Percentiles rank a stretch among this genome's conserved stretches.
phyloP scores from a whole-genome alignment of 2,888 invertebrate species.

The Morpho achilles region DNA sequence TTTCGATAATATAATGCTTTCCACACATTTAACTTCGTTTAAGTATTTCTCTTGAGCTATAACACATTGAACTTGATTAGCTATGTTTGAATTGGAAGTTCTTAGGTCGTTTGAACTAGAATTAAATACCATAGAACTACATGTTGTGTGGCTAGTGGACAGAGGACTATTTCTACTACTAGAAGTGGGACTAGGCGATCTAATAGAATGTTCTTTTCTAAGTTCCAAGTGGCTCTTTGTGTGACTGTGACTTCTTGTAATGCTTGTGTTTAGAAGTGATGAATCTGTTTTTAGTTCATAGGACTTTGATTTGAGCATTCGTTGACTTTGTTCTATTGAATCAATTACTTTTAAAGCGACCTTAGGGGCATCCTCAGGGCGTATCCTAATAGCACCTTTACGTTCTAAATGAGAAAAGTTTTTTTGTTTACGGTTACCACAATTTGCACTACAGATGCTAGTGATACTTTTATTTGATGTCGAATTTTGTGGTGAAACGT shows the following conservation, averaged over 20 bases:
- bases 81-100: conserved; percentile 70
- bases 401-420: conserved; percentile 64
- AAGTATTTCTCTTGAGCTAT: conserved; percentile 76
- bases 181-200: conserved; percentile 69
- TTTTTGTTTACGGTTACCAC: conserved; percentile 61
- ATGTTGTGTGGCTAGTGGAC: conserved; percentile 74
- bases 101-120: conserved; percentile 72
- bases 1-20: conserved; percentile 69
- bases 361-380: conserved; percentile 69
- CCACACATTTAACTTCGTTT: conserved; percentile 72
- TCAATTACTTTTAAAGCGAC: conserved; percentile 71
- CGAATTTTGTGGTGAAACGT: conserved; percentile 61
- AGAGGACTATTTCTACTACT: conserved; percentile 74
- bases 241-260: conserved; percentile 51
- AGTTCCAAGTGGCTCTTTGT: conserved; percentile 67
- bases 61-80: conserved; percentile 72
- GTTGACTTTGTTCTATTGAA: conserved; percentile 72
- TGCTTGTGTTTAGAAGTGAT: conserved; percentile 55
- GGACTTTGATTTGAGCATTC: conserved; percentile 71
- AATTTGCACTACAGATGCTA: conserved; percentile 64
- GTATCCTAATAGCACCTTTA: conserved; percentile 70
- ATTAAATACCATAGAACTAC: conserved; percentile 77
- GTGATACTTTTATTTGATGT: conserved; percentile 62
- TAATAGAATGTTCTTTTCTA: conserved; percentile 61
- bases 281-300: conserved; percentile 71